Base-by-base conservation (phyloP, 2,888 invertebrate species). In the Thymelicus acteon region DNA sequence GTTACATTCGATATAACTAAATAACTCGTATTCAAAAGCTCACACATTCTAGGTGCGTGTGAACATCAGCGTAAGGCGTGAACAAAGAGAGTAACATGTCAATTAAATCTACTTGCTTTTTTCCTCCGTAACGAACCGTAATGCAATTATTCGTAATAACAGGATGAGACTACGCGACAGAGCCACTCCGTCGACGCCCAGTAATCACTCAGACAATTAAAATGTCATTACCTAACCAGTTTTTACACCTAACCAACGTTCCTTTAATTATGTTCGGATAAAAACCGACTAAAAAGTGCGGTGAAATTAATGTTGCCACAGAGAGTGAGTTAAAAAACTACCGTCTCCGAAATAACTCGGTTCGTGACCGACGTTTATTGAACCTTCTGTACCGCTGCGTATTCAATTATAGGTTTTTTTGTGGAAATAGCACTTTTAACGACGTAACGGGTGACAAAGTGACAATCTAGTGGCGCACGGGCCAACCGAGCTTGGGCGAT, bases 101-200 rank as follows among this genome's bases (percentile, higher is more conserved):
- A 92, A 92, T 93, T 92, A 92, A 90, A 91, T 84, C 82, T 85
- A 85, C 89, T 90, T 88, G 86, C 87, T 86, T 91, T 90, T 91
- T 92, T 88, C 87, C 84, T 81, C 87, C 83, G 92, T 93, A 92
- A 93, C 93, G 91, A 93, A 93, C 87, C 91, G 89, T 93, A 93
- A 93, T 93, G 90, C 92, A 93, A 93, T 93, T 93, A 93, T 88
- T 81, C 84, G 89, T 93, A 93, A 93, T 93, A 89, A 91, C 92
- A 93, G 93, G 92, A 93, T 91, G 93, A 89, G 87, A 87, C 81
- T 85, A 86, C 85, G 88, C 86, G 91, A 91, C 92, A 90, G 85
- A 85, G 83, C 82, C 80, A 78, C 77, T 74, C 77, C 75, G 77
- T 78, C 83, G 83, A 84, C 87, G 87, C 85, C 85, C 86, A 76